These are phyloP conservation scores for Calypte anna DNA, from an alignment of 2,113 vertebrate species.

Conservation along the genomic window DNA sequence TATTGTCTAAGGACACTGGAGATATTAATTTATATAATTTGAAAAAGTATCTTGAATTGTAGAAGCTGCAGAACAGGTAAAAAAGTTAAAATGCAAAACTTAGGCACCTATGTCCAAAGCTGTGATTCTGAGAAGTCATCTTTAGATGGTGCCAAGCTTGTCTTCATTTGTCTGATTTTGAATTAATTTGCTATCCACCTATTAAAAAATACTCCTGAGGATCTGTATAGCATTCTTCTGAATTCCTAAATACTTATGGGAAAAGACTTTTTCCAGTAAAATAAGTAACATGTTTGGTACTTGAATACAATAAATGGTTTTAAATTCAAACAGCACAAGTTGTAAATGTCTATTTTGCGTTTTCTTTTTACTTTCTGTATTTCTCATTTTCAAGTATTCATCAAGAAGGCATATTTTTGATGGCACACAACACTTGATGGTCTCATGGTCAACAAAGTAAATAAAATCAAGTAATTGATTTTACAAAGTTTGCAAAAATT, in stretches of 20 bases:
- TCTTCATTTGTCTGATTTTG: background rate
- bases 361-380: background rate
- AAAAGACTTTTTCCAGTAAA: background rate
- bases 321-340: background rate
- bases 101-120: background rate
- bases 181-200: background rate
- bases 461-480: background rate
- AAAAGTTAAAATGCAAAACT: background rate
- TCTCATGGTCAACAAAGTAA: background rate
- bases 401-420: background rate
- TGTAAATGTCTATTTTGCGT: background rate
- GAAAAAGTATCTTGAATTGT: background rate
- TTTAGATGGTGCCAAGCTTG: background rate
- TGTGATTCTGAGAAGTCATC: background rate
- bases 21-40: background rate
- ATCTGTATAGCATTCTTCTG: background rate
- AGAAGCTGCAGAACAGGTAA: background rate
- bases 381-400: background rate
- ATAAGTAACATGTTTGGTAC: background rate
- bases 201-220: background rate
- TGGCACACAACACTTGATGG: background rate
- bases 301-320: background rate
- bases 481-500: background rate
- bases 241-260: background rate
- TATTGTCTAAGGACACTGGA: background rate